Conservation (phyloP, 2,888 invertebrate species). For the Dromius quadrimaculatus region DNA sequence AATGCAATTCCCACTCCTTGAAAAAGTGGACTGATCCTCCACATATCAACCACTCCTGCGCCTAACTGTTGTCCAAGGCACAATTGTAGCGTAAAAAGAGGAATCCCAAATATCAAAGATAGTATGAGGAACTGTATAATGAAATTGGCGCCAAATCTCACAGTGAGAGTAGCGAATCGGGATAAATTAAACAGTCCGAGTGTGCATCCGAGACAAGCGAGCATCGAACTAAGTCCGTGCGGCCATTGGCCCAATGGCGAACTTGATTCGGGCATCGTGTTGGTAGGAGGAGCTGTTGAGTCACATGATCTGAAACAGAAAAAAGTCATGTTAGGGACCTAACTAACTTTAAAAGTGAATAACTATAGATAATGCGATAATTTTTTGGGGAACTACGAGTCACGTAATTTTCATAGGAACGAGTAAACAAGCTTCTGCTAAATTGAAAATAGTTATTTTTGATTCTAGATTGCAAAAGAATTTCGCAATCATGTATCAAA, state of each 20-base stretch:
- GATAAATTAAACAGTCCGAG: conserved; percentile 90
- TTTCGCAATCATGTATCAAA: too few species aligned
- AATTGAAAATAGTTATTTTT: too few species aligned
- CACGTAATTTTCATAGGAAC: too few species aligned
- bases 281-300: conserved; percentile 59
- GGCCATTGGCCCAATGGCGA: conserved; percentile 76
- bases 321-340: too few species aligned
- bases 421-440: too few species aligned
- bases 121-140: conserved; percentile 89
- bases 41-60: conserved; percentile 91
- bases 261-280: conserved; percentile 67
- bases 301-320: conserved; percentile 68
- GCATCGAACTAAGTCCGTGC: conserved; percentile 79
- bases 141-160: conserved; percentile 90
- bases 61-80: conserved; percentile 87
- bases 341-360: too few species aligned
- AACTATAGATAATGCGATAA: too few species aligned
- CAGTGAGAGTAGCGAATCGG: conserved; percentile 86
- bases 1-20: conserved; percentile 90
- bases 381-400: too few species aligned
- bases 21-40: conserved; percentile 92
- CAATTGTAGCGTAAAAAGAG: conserved; percentile 85
- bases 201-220: conserved; percentile 88
- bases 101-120: conserved; percentile 85
- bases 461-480: too few species aligned